These are phyloP conservation scores for Trissonchulus latispiculum DNA, from an alignment of 2,888 invertebrate genomes.

Conservation along the genomic window DNA sequence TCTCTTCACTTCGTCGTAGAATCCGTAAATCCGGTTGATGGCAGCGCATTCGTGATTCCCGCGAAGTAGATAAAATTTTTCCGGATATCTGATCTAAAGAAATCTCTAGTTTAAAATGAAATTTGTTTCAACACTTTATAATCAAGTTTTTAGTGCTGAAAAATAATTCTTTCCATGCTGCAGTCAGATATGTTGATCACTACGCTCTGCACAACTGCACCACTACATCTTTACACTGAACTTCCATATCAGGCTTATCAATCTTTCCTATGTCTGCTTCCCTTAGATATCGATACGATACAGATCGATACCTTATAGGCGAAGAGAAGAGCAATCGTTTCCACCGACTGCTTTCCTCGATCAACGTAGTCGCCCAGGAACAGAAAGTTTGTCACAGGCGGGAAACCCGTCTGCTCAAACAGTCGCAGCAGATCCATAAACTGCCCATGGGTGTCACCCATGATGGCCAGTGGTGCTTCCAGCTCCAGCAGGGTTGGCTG, in stretches of 20 bases:
- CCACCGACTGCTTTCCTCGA: slow-evolving; percentile 50
- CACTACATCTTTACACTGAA: slow-evolving; percentile 51
- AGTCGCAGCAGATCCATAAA: slow-evolving; percentile 51
- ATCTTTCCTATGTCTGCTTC: too few relatives aligned
- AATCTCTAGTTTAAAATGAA: too few relatives aligned
- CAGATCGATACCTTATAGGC: slow-evolving; percentile 46
- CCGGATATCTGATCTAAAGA: slow-evolving; percentile 52
- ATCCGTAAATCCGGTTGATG: slow-evolving; percentile 54
- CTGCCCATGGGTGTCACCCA: slow-evolving; percentile 53
- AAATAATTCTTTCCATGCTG: too few relatives aligned
- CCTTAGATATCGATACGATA: slow-evolving; percentile 45
- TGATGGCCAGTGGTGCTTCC: slow-evolving; percentile 33
- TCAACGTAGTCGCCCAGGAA: slow-evolving; percentile 54
- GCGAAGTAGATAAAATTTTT: slow-evolving; percentile 6
- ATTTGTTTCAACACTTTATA: too few relatives aligned
- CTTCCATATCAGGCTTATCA: too few relatives aligned
- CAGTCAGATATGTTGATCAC: too few relatives aligned
- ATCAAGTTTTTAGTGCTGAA: too few relatives aligned
- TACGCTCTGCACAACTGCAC: too few relatives aligned
- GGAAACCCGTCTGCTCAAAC: slow-evolving; percentile 51
- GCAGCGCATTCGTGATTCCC: slow-evolving; percentile 44
- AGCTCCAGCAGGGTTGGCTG: background rate
- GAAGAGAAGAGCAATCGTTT: slow-evolving; percentile 51
- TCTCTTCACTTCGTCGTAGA: slow-evolving; percentile 53
- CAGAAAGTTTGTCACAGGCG: slow-evolving; percentile 51